These are phyloP conservation scores for Quadroppia sp. DNA, from an alignment of 2,888 invertebrate species.

Conservation along the genomic window DNA sequence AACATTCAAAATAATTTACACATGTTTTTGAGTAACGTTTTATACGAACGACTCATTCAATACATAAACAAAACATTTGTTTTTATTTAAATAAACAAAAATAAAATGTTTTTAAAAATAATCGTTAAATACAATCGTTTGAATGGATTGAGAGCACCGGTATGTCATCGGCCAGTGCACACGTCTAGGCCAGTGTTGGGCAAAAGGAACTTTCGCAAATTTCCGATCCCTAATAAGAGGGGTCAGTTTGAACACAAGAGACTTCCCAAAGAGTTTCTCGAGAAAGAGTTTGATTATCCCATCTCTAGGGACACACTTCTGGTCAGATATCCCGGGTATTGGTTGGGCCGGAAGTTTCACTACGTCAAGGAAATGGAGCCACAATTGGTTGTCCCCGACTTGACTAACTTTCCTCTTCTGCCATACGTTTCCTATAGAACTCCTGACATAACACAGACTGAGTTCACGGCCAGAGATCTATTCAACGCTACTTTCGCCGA, in stretches of 20 bases:
- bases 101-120: not conserved
- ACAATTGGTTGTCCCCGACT: conserved; percentile 83
- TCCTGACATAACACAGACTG: conserved; percentile 68
- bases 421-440: conserved; percentile 90
- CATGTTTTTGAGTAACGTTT: not conserved
- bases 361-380: conserved; percentile 80
- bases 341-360: conserved; percentile 42
- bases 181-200: conserved; percentile 53
- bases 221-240: conserved; percentile 68
- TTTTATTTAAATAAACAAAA: not conserved
- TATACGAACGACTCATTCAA: conserved; percentile 4
- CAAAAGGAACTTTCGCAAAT: conserved; percentile 78
- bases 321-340: conserved; percentile 44
- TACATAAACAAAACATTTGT: not conserved
- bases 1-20: not conserved
- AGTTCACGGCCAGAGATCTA: conserved; percentile 69
- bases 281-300: conserved; percentile 42
- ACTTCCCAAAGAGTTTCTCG: conserved; percentile 39
- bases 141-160: not conserved
- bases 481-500: conserved; percentile 45
- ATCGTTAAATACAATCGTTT: not conserved
- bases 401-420: conserved; percentile 72
- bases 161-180: not conserved
- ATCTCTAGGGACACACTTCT: conserved; percentile 37
- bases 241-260: conserved; percentile 59